phyloP scores from a whole-genome alignment of 1,140 invertebrate species.

The Nomia melanderi region DNA sequence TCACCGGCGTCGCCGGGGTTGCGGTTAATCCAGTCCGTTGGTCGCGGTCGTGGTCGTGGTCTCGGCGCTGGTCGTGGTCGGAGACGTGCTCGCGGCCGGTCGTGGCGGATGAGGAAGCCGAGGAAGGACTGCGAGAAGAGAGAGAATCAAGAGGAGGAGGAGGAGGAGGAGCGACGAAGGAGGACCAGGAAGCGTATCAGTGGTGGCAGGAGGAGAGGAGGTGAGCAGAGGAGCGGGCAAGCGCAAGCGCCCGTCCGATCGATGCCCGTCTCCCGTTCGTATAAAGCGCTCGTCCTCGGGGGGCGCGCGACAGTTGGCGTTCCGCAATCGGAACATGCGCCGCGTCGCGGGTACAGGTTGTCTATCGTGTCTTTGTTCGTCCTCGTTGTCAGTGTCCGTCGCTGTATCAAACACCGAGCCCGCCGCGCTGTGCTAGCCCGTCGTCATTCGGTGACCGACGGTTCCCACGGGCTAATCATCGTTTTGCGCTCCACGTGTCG shows the following conservation, averaged over 20 bases:
- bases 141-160: neutral
- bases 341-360: slow-evolving; percentile 56
- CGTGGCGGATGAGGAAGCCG: too few relatives aligned
- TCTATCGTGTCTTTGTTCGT: slow-evolving; percentile 17
- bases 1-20: slow-evolving; percentile 54
- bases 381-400: slow-evolving; percentile 17
- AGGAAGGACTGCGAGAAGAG: neutral
- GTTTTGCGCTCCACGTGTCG: too few relatives aligned
- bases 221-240: slow-evolving; percentile 58
- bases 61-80: slow-evolving; percentile 51
- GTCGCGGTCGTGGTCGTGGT: slow-evolving; percentile 59
- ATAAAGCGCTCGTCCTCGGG: slow-evolving; percentile 76
- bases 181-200: slow-evolving; percentile 34
- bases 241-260: slow-evolving; percentile 79
- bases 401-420: neutral
- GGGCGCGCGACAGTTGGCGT: slow-evolving; percentile 76
- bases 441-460: neutral
- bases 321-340: slow-evolving; percentile 73
- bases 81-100: slow-evolving; percentile 27
- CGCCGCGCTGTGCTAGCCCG: too few relatives aligned
- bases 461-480: neutral
- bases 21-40: slow-evolving; percentile 62
- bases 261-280: slow-evolving; percentile 76
- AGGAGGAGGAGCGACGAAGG: slow-evolving; percentile 20
- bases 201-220: slow-evolving; percentile 35